A percentile compares a stretch with the other conserved stretches of the same genome.
phyloP scores from a whole-genome alignment of 1,140 invertebrate genomes.

The Drosophila nigromelanica region DNA sequence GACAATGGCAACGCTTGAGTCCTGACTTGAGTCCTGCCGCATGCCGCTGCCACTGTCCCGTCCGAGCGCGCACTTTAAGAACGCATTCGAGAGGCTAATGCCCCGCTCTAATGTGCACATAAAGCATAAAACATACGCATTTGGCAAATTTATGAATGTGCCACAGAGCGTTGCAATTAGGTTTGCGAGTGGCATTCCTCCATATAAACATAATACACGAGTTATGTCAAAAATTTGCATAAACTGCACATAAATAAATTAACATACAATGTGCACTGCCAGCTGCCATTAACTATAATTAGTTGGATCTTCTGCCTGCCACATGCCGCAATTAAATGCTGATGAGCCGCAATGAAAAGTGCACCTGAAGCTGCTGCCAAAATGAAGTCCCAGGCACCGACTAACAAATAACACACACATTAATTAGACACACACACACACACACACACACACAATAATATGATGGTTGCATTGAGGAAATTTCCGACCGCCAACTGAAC shows the following conservation, averaged over 20 bases:
- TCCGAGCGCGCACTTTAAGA: slow-evolving; percentile 7
- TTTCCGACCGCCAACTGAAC: slow-evolving; percentile 23
- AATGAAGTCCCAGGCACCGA: slow-evolving; percentile 18
- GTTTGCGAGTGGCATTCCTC: slow-evolving; percentile 12
- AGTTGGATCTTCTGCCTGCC: slow-evolving; percentile 30
- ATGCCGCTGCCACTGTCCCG: neutral
- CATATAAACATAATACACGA: neutral
- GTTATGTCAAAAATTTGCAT: slow-evolving; percentile 67
- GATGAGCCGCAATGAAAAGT: slow-evolving; percentile 28
- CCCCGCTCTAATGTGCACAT: slow-evolving; percentile 8
- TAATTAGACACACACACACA: slow-evolving; percentile 34
- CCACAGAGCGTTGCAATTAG: slow-evolving; percentile 30
- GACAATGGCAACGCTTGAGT: neutral
- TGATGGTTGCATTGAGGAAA: neutral
- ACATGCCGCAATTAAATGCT: slow-evolving; percentile 34
- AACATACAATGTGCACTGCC: slow-evolving; percentile 65
- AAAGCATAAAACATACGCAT: slow-evolving; percentile 28
- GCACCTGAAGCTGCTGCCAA: slow-evolving; percentile 37
- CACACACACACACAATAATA: slow-evolving; percentile 1
- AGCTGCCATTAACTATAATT: slow-evolving; percentile 61
- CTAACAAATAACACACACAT: slow-evolving; percentile 32
- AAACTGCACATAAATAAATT: slow-evolving; percentile 61
- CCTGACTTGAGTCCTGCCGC: slow-evolving; percentile 7
- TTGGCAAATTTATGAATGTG: slow-evolving; percentile 30
- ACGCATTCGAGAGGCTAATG: slow-evolving; percentile 21